Conservation (phyloP, 2,797 vertebrate genomes). For the Galago senegalensis region DNA sequence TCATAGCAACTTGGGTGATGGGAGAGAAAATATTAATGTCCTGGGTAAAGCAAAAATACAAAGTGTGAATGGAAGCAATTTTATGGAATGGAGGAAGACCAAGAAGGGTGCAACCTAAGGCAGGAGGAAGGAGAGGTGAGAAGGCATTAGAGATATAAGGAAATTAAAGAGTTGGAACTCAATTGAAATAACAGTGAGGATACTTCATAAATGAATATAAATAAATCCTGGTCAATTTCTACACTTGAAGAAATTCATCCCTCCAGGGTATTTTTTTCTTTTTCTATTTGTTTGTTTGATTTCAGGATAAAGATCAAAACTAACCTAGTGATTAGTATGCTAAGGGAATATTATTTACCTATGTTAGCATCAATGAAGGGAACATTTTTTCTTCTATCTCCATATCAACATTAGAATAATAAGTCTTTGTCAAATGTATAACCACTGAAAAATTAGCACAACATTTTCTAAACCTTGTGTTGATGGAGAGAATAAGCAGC, state of each 20-base stretch:
- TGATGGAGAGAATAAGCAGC: background rate
- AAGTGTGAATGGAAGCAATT: background rate
- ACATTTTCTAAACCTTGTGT: background rate
- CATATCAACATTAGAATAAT: background rate
- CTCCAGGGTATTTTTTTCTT: background rate
- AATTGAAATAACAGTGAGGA: background rate
- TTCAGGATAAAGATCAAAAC: background rate
- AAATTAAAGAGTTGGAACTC: background rate
- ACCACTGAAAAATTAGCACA: background rate
- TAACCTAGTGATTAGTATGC: background rate
- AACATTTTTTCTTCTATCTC: background rate
- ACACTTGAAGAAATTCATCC: background rate
- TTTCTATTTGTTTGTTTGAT: background rate
- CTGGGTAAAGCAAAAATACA: too few species aligned
- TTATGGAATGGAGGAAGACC: background rate
- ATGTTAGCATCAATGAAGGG: background rate
- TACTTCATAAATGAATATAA: background rate
- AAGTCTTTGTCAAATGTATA: background rate
- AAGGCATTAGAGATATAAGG: accelerated
- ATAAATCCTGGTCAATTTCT: background rate
- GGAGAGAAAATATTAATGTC: background rate
- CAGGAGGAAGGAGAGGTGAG: background rate
- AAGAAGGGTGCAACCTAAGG: background rate
- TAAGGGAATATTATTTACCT: background rate
- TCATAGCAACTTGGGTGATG: background rate